Base-by-base conservation (phyloP, 2,113 vertebrate species). In the Cephalopterus ornatus region DNA sequence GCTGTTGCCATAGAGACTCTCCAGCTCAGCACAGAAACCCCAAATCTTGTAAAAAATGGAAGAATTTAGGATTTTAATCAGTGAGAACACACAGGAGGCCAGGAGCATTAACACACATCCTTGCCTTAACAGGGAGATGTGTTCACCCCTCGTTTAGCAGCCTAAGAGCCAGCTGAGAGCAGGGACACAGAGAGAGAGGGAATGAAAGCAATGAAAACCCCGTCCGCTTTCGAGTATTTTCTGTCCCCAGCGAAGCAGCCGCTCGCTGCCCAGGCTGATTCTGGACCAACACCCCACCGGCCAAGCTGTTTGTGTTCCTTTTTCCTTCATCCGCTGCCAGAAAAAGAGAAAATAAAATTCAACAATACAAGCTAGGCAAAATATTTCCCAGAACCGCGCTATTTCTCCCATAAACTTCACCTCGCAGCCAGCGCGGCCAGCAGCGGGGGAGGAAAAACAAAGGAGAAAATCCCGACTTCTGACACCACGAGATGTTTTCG, bases 1-100 rank as follows among this genome's bases (percentile, higher is more conserved):
- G 61, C 89, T 75, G 96, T 97, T 97, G 96, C 97, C 95, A 97
- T 97, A 97, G 97, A 96, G 96, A 97, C 92, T 83, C 72, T 52
- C n/a, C 3, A 3, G 94, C 86, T 96, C 59, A 0, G 62, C 55
- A 62, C 47, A 82, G 91, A 96, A 96, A 85, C 79, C 77, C 85
- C 89, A 93, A 97, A 96, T 90, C 95, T 79, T 85, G 74, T 79
- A 56, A 88, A 95, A 94, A 96, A 80, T 5, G 56, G 67, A 93
- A 94, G 76, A 95, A 95, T 90, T 93, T 92, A 94, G 95, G 94
- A 94, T 97, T 97, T 96, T 95, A 94, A 97, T 97, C 95, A 96
- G 94, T 6, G 4, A 68, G 61, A 88, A 88, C 9, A 10, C 73
- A 91, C 8, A 0, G 81, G 92, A 96, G 77, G 85, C 88, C 68